phyloP scores from a whole-genome alignment of 2,888 invertebrate species.

The Cerastis rubricosa region DNA sequence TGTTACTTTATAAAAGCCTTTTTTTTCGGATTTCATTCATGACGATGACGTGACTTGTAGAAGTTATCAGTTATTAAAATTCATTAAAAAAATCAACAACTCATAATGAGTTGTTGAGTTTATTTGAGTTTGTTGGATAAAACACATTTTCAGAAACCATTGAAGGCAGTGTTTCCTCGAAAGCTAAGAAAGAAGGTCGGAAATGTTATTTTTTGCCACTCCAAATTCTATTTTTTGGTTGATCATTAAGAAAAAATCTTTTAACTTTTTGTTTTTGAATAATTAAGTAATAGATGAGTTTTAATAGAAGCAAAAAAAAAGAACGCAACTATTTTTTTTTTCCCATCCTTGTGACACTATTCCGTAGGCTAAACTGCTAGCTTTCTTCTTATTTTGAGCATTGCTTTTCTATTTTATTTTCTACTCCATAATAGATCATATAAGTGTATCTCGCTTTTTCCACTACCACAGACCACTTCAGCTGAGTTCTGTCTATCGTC shows the following conservation, averaged over 20 bases:
- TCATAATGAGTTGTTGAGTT: too few relatives aligned
- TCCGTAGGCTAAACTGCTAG: not conserved
- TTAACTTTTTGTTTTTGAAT: not conserved
- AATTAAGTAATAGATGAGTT: not conserved
- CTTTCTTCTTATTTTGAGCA: not conserved
- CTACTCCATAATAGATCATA: not conserved
- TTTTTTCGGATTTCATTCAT: conserved; percentile 29
- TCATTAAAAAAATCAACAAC: not conserved
- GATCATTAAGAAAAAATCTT: not conserved
- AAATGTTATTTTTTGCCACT: not conserved
- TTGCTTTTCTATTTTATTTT: not conserved
- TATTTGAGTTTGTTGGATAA: not conserved
- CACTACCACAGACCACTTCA: not conserved
- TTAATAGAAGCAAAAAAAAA: not conserved
- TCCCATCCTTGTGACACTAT: not conserved
- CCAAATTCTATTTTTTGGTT: not conserved
- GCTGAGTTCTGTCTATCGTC: not conserved
- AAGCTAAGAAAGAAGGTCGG: not conserved
- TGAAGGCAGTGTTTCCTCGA: too few relatives aligned
- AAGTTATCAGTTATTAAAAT: too few relatives aligned
- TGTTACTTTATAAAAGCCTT: not conserved
- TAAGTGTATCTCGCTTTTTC: not conserved
- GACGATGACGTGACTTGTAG: too few relatives aligned
- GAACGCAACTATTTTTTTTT: conserved; percentile 28
- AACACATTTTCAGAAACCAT: not conserved